These are phyloP conservation scores for Neodiprion virginianus DNA, from an alignment of 1,140 invertebrate species.

Conservation along the genomic window DNA sequence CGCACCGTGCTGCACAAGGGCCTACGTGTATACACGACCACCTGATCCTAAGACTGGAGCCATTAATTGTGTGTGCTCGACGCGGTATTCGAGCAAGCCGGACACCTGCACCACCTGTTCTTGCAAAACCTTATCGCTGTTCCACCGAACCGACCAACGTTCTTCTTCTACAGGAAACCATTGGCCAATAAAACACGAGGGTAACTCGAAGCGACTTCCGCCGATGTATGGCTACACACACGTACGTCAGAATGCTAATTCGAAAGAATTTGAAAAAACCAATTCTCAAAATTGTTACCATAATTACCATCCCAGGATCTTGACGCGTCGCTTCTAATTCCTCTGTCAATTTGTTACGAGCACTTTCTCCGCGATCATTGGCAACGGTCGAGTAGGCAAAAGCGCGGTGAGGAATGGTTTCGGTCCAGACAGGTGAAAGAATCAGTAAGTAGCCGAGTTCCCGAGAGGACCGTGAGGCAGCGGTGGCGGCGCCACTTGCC, in stretches of 20 bases:
- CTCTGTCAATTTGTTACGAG: no score
- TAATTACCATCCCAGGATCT: no score
- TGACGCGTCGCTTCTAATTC: no score
- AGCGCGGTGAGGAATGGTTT: no score
- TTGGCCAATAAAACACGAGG: background rate
- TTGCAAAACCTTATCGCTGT: conserved; percentile 60
- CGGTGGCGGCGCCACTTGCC: background rate
- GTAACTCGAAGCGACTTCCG: background rate
- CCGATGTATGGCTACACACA: background rate
- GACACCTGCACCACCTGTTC: conserved; percentile 63
- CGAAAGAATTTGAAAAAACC: no score
- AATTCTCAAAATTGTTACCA: no score
- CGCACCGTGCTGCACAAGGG: background rate
- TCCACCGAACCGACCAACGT: background rate
- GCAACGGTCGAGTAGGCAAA: no score
- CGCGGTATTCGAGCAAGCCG: conserved; percentile 59
- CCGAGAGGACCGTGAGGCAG: no score
- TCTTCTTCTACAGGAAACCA: background rate
- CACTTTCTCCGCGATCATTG: no score
- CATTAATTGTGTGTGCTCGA: conserved; percentile 56
- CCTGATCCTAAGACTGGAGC: conserved; percentile 58
- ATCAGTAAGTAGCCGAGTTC: no score
- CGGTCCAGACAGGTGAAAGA: no score
- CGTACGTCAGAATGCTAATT: no score
- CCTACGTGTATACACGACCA: conserved; percentile 14